Percentiles rank a stretch among this genome's conserved stretches.
phyloP scores from a whole-genome alignment of 37 sponge, comb jelly and placozoan species.

The Hormiphora californensis region DNA sequence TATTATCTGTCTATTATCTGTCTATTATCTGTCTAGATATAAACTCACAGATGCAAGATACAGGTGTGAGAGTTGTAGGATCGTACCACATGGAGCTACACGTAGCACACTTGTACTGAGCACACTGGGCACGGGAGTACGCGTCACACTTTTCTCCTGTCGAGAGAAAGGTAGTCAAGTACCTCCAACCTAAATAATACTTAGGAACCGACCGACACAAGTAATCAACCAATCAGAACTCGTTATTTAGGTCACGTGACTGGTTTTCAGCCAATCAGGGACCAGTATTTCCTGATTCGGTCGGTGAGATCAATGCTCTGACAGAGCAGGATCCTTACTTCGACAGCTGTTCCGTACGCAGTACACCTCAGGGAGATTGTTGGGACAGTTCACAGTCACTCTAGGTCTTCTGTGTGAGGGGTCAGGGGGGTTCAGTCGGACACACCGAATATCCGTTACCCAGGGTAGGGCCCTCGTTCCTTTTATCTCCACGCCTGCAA shows the following conservation, averaged over 20 bases:
- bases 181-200: no score
- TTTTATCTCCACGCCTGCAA: constrained; percentile 40
- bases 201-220: no score
- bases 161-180: no score
- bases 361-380: background rate
- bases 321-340: no score
- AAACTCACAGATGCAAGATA: constrained; percentile 25
- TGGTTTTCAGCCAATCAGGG: no score
- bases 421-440: background rate
- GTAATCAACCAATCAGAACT: no score
- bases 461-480: constrained; percentile 35
- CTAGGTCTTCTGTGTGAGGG: background rate
- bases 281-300: no score
- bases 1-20: no score
- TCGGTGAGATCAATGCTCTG: no score
- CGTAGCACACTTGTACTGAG: constrained; percentile 9
- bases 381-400: constrained; percentile 32
- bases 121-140: background rate
- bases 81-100: constrained; percentile 27
- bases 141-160: constrained; percentile 3
- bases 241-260: no score
- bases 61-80: background rate
- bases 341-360: constrained; percentile 6
- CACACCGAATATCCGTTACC: constrained; percentile 31
- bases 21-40: no score